Base-by-base conservation (phyloP, 2,888 invertebrate genomes). In the Drosophila hawaiiensis region DNA sequence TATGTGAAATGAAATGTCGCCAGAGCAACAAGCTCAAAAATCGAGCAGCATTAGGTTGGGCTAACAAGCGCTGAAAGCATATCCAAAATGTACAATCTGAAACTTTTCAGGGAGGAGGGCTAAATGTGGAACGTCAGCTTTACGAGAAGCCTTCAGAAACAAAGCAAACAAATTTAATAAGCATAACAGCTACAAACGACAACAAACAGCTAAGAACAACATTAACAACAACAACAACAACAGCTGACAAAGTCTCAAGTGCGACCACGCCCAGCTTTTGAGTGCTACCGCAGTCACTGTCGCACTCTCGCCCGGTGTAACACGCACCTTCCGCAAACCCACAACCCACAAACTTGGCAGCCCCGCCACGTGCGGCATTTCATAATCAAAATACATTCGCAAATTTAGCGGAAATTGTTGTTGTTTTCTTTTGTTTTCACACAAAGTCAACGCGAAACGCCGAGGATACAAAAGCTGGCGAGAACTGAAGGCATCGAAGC, bases 341-440 rank as follows among this genome's bases (percentile, higher is more conserved):
- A 14, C 22, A 25, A 25, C 47, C 47, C 47, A 47, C 47, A 47
- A 25, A 53, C 43, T 49, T 53, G 41, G n/a, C 14, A 39, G 43
- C 12, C 12, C 54, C 52, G 55, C 62, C 64, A 76, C 62, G 73
- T 77, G 81, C 81, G 50, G 39, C 63, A 81, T 78, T 78, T 81
- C 73, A 77, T 78, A 78, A 81, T 76, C 77, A 81, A 73, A 80
- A 78, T 63, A 80, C 77, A 78, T 78, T 78, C 73, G 68, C 66
- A 76, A 84, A 82, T 83, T 88, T 79, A 70, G 83, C 77, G 80
- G 65, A 83, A 87, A 82, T 80, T 79, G 69, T 76, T 80, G 71
- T 78, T 71, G 71, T 71, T 78, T 73, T 56, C 50, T 47, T 73
- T 60, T 54, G 28, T 56, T 56, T 56, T 56, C n/a, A 28, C 25